Percentiles rank a stretch among this genome's conserved stretches.
Evolutionary conservation across 2,797 vertebrate species (phyloP).

Genomic region (Molossus alvarezi): DNA sequence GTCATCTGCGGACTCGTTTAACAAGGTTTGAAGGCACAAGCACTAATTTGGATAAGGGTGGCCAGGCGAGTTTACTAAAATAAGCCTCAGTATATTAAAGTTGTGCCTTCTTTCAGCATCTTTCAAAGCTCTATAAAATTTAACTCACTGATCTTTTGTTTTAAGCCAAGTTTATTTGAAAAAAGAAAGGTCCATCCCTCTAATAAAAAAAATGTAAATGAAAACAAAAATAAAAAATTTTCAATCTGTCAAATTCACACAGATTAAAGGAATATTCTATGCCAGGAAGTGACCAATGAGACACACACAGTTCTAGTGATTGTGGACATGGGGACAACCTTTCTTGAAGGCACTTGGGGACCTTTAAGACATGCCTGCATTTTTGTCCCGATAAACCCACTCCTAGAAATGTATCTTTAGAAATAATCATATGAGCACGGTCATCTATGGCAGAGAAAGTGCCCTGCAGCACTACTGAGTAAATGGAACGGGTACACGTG

Average conservation of each 20-base stretch:
- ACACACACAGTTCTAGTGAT: not conserved
- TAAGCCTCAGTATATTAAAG: not conserved
- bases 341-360: not conserved
- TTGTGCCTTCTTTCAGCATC: not conserved
- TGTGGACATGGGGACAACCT: not conserved
- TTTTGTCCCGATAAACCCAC: not conserved
- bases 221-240: not conserved
- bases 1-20: not conserved
- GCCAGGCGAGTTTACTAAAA: not conserved
- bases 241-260: not conserved
- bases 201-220: not conserved
- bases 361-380: not conserved
- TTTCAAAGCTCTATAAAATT: constrained; percentile 2
- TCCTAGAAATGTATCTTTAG: not conserved
- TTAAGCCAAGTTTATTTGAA: not conserved
- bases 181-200: not conserved
- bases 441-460: not conserved
- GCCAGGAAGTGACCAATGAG: not conserved
- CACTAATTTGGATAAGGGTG: not conserved
- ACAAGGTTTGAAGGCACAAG: not conserved
- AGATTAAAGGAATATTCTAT: not conserved
- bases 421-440: not conserved
- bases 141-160: not conserved
- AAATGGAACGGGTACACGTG: not conserved
- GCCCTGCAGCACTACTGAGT: not conserved